phyloP scores from a whole-genome alignment of 2,888 invertebrate genomes.

The Philopedon plagiatum region DNA sequence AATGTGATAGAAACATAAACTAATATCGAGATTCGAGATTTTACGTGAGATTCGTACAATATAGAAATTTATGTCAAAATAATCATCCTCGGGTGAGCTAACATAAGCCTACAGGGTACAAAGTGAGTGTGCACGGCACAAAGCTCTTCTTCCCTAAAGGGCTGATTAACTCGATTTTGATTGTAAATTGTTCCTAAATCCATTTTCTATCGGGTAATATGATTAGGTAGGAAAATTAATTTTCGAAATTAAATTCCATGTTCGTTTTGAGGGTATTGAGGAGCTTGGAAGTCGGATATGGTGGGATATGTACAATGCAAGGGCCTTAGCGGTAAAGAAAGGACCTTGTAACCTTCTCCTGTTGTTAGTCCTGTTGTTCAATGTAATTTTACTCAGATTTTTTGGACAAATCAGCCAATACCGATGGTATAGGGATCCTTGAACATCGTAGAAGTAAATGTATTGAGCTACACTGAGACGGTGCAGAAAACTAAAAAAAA shows the following conservation, averaged over 20 bases:
- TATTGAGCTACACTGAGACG: no score
- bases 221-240: constrained; percentile 25
- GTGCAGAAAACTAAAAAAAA: no score
- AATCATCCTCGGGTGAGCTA: constrained; percentile 2
- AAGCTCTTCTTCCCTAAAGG: constrained; percentile 21
- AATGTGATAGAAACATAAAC: constrained; percentile 7
- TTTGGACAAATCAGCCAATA: no score
- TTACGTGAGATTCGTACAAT: constrained; percentile 1
- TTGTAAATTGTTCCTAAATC: constrained; percentile 34
- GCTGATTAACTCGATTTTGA: constrained; percentile 31
- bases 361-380: no score
- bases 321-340: no score
- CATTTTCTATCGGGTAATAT: constrained; percentile 32
- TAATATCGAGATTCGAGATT: constrained; percentile 18
- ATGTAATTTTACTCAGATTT: no score
- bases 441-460: no score
- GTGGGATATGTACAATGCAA: neutral
- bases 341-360: no score
- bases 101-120: constrained; percentile 16
- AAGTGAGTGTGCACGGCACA: constrained; percentile 1
- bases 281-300: neutral
- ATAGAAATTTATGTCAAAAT: constrained; percentile 18
- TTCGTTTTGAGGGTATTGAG: constrained; percentile 2
- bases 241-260: constrained; percentile 19
- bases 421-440: no score